Evolutionary conservation across 2,888 invertebrate species (phyloP).

Genomic region (Beris chalybata): DNA sequence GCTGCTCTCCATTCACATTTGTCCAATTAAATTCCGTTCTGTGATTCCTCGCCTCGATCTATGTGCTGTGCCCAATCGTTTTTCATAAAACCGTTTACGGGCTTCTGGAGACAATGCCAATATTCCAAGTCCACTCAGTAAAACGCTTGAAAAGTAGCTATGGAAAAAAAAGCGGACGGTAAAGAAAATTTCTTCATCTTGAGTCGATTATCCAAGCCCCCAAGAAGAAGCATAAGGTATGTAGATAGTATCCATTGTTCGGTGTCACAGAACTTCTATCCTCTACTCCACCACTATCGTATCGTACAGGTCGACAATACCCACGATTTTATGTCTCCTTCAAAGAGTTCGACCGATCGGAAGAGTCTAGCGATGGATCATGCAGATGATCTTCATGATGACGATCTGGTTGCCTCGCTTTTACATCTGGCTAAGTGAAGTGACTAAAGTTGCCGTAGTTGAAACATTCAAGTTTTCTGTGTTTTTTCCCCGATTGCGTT

Average conservation of each 20-base stretch:
- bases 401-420: too few relatives aligned
- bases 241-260: constrained; percentile 14
- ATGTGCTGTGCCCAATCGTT: constrained; percentile 17
- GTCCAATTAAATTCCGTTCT: constrained; percentile 31
- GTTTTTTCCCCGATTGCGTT: too few relatives aligned
- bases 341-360: too few relatives aligned
- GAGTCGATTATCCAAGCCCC: constrained; percentile 11
- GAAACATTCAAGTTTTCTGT: too few relatives aligned
- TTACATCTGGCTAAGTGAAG: too few relatives aligned
- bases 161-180: constrained; percentile 18
- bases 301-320: too few relatives aligned
- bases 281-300: too few relatives aligned
- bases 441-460: too few relatives aligned
- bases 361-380: too few relatives aligned
- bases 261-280: constrained; percentile 8
- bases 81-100: constrained; percentile 30
- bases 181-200: constrained; percentile 25
- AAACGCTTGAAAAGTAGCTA: constrained; percentile 7
- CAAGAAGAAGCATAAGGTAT: constrained; percentile 3
- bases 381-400: too few relatives aligned
- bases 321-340: too few relatives aligned
- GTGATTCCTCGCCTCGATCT: constrained; percentile 6
- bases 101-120: constrained; percentile 30
- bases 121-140: constrained; percentile 1
- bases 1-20: constrained; percentile 26